Evolutionary conservation across 2,797 vertebrate species (phyloP).

Genomic region (Neosalanx taihuensis): DNA sequence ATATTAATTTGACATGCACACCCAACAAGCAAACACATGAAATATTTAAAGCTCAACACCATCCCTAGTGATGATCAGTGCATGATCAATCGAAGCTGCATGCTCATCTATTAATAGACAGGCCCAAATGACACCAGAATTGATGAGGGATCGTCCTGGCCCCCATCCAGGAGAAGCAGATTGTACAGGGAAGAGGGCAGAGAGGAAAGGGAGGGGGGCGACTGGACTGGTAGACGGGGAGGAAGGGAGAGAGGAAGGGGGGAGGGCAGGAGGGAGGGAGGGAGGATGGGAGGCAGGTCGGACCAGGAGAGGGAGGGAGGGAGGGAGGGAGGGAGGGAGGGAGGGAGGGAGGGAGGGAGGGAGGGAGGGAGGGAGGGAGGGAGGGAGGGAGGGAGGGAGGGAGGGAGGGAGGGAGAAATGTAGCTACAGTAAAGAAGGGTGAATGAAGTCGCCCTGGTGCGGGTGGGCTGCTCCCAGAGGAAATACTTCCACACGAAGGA

Average conservation of each 20-base stretch:
- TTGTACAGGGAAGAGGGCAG: constrained; percentile 38
- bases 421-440: constrained; percentile 40
- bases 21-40: constrained; percentile 66
- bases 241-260: neutral
- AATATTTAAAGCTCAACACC: constrained; percentile 70
- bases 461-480: constrained; percentile 49
- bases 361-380: neutral
- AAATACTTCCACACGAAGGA: constrained; percentile 35
- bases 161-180: constrained; percentile 63
- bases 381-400: neutral
- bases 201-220: neutral
- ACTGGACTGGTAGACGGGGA: neutral
- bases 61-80: constrained; percentile 57
- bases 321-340: neutral
- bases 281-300: neutral
- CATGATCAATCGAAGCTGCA: constrained; percentile 41
- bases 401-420: constrained; percentile 33
- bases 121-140: constrained; percentile 67
- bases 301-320: neutral
- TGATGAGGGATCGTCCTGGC: constrained; percentile 73
- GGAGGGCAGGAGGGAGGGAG: neutral
- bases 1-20: constrained; percentile 59
- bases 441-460: constrained; percentile 25
- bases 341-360: neutral
- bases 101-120: constrained; percentile 25